Evolutionary conservation across 2,888 invertebrate species (phyloP).

Genomic region (Dynastes grantii): DNA sequence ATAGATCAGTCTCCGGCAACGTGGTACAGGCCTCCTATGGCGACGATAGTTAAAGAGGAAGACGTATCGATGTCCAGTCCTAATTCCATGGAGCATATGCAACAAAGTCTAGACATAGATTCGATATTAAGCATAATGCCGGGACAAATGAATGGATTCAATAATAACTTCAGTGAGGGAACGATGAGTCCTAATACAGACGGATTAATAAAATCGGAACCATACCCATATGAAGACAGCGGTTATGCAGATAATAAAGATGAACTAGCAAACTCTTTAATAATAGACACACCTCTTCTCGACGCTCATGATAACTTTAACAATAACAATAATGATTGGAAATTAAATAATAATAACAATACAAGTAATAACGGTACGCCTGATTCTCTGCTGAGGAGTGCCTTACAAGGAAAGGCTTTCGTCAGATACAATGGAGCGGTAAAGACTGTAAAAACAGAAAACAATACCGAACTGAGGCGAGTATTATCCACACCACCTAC

Average conservation of each 20-base stretch:
- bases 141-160: constrained; percentile 75
- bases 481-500: constrained; percentile 71
- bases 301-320: constrained; percentile 74
- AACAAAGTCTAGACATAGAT: constrained; percentile 82
- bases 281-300: constrained; percentile 74
- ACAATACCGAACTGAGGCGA: constrained; percentile 73
- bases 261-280: constrained; percentile 69
- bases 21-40: constrained; percentile 75
- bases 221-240: constrained; percentile 84
- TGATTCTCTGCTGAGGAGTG: constrained; percentile 86
- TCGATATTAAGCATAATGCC: constrained; percentile 84
- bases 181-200: constrained; percentile 74
- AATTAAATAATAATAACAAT: constrained; percentile 81
- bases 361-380: constrained; percentile 67
- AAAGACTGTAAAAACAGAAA: constrained; percentile 64
- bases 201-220: constrained; percentile 80
- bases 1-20: constrained; percentile 71
- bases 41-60: constrained; percentile 77
- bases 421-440: constrained; percentile 68
- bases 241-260: constrained; percentile 81
- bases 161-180: constrained; percentile 75
- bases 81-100: constrained; percentile 74
- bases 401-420: constrained; percentile 84
- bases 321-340: constrained; percentile 89
- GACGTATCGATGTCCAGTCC: constrained; percentile 78